These are phyloP conservation scores for Caenorhabditis japonica DNA, from an alignment of 2,888 invertebrate genomes.

Conservation along the genomic window DNA sequence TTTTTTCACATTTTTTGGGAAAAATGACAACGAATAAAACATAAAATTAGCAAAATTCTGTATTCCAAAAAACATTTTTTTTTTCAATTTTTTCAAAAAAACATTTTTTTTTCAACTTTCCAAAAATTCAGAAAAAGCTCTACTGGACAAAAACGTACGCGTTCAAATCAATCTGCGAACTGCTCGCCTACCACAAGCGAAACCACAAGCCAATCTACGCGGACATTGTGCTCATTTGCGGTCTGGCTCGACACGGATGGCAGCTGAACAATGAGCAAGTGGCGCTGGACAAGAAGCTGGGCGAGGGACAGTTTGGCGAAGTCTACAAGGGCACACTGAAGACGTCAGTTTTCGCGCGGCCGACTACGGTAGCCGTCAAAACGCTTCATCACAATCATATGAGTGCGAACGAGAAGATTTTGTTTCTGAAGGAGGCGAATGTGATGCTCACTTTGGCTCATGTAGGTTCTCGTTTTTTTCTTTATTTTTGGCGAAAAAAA, in stretches of 20 bases:
- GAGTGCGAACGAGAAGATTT: conserved; percentile 94
- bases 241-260: conserved; percentile 53
- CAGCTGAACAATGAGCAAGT: conserved; percentile 64
- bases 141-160: conserved; percentile 60
- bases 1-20: no score
- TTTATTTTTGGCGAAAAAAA: not conserved
- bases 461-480: not conserved
- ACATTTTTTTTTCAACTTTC: no score
- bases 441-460: conserved; percentile 85
- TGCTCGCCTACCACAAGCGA: conserved; percentile 57
- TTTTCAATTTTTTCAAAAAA: no score
- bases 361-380: conserved; percentile 59
- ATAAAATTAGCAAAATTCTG: no score
- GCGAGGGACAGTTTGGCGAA: conserved; percentile 62
- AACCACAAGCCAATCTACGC: conserved; percentile 32
- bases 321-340: conserved; percentile 53
- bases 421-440: conserved; percentile 95
- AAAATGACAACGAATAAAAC: no score
- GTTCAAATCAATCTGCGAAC: conserved; percentile 56
- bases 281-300: conserved; percentile 35
- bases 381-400: conserved; percentile 85
- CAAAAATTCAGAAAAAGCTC: conserved; percentile 59
- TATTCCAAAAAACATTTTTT: no score
- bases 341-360: conserved; percentile 50
- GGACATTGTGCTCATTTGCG: conserved; percentile 22